Conservation (phyloP, 2,113 vertebrate genomes). For the Prionailurus viverrinus region DNA sequence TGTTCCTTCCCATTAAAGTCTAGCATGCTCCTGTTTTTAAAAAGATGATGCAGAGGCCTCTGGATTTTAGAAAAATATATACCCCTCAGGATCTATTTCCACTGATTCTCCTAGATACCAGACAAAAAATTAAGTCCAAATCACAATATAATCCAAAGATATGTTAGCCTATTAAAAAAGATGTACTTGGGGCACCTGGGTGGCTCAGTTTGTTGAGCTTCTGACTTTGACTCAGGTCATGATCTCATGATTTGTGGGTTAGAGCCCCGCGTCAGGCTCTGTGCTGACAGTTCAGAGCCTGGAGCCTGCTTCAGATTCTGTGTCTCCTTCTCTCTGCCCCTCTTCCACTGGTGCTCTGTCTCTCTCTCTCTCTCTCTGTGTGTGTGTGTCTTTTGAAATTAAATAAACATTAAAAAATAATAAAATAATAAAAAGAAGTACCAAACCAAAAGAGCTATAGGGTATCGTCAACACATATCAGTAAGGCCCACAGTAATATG, state of each 20-base stretch:
- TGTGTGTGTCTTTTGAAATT: no score
- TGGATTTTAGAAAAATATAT: background rate
- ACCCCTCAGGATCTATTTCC: background rate
- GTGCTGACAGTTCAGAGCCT: no score
- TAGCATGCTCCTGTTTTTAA: background rate
- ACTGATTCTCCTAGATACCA: background rate
- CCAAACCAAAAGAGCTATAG: background rate
- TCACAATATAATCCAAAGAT: background rate
- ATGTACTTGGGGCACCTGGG: no score
- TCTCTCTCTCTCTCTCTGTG: no score
- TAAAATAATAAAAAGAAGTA: background rate
- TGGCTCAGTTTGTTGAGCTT: no score
- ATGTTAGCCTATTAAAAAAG: background rate
- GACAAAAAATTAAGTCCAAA: background rate
- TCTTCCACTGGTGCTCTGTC: no score
- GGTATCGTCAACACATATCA: background rate
- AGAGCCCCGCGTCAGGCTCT: no score
- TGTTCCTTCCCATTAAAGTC: background rate
- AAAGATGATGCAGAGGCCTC: background rate
- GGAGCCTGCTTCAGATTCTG: no score
- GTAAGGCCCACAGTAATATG: background rate
- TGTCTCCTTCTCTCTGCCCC: no score
- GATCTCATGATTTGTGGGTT: no score
- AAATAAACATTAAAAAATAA: no score
- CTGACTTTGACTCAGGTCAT: no score